These are phyloP conservation scores for Mesoligia furuncula DNA, from an alignment of 2,888 invertebrate species.

Conservation along the genomic window DNA sequence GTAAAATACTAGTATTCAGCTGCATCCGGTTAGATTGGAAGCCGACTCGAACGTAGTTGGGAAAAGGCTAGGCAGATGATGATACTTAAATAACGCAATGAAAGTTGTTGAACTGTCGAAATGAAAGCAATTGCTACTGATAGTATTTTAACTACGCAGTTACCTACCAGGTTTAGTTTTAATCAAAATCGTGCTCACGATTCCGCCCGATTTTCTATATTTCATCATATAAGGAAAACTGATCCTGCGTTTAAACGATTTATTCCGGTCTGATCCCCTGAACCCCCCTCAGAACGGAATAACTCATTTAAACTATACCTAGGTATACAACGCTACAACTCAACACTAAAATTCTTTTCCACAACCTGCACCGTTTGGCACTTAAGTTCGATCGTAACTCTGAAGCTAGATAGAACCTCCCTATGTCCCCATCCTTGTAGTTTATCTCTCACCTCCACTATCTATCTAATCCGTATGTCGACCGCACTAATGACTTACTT, in stretches of 20 bases:
- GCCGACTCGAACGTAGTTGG: no score
- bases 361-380: not conserved
- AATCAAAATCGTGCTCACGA: not conserved
- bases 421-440: constrained; percentile 15
- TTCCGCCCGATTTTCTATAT: not conserved
- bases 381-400: not conserved
- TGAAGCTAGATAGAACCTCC: not conserved
- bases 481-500: constrained; percentile 62
- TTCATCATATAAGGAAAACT: not conserved
- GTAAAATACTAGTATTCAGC: no score
- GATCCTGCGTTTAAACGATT: not conserved
- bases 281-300: no score
- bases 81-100: no score
- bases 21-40: no score
- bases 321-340: not conserved
- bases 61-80: no score
- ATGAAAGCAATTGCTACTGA: no score
- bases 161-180: not conserved
- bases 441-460: constrained; percentile 38
- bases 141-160: no score
- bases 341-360: not conserved
- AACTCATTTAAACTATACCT: not conserved
- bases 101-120: no score
- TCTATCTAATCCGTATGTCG: constrained; percentile 47
- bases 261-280: no score